Evolutionary conservation across 2,888 invertebrate species (phyloP), one percentile per base, ranked within the genome.

Genomic region (Aporophyla lueneburgensis): DNA sequence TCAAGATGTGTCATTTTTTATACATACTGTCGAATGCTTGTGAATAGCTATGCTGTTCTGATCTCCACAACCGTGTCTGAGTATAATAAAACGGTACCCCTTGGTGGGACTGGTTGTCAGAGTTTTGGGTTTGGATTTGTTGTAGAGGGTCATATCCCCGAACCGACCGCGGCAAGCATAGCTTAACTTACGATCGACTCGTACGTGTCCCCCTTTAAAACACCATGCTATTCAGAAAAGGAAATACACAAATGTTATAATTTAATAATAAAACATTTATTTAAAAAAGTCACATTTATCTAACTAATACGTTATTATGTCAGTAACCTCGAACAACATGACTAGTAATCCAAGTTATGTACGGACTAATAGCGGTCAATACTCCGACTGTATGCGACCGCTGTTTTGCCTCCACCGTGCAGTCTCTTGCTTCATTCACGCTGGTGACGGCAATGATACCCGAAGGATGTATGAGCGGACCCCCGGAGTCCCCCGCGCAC

Each of bases 301-400:
- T 43, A 40, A 6, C 10, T n/a, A 10, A 40, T 24, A 58, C 7
- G 40, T 40, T 61, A 61, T 16, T n/a, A 40, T 9, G 16, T 74
- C 56, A 81, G n/a, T 61, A 16, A 54, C 27, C 27, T 2, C n/a
- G 53, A 67, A 19, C 12, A 46, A 59, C 12, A 49, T 76, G 67
- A 68, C 71, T 76, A 59, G 67, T 53, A 16, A 82, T 82, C 71
- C 63, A 82, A 71, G 63, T 59, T n/a, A 71, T 10, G 67, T 71
- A 71, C 24, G 54, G 58, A 46, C 68, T 76, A 19, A 65, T 7
- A 19, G 83, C 76, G 7, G 81, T 71, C 58, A 68, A 16, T 21
- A 68, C 40, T 59, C 51, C 74, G 19, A 74, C 16, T 12, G 76
- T 51, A 19, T 51, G 51, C 21, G 59, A 59, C 27, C 76, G 43